These are phyloP conservation scores for Sebastes matsubarae DNA, from an alignment of 2,797 vertebrate genomes.

Conservation along the genomic window DNA sequence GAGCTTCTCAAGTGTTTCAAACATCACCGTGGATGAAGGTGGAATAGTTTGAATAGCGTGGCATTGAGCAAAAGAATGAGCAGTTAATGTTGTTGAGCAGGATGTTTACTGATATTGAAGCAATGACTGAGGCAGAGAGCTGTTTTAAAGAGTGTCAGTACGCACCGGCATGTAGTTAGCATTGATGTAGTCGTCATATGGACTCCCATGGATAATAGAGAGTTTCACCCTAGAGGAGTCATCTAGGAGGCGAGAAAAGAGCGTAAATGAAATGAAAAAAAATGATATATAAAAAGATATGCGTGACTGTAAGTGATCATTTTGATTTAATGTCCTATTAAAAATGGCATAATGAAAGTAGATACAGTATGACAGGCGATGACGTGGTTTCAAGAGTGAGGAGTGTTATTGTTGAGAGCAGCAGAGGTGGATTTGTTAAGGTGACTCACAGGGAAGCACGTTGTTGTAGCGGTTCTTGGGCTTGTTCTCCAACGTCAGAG, in stretches of 20 bases:
- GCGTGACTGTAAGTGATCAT: background rate
- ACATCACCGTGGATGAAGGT: background rate
- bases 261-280: constrained; percentile 29
- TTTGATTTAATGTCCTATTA: background rate
- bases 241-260: constrained; percentile 80
- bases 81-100: background rate
- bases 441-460: constrained; percentile 92
- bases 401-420: constrained; percentile 7
- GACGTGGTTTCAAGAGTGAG: background rate
- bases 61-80: constrained; percentile 7
- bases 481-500: constrained; percentile 88
- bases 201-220: constrained; percentile 81
- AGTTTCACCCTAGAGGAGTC: constrained; percentile 95
- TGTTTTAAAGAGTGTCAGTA: constrained; percentile 51
- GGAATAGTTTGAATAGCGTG: background rate
- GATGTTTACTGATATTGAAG: constrained; percentile 20
- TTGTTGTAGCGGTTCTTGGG: constrained; percentile 97
- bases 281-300: background rate
- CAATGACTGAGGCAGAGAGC: constrained; percentile 27
- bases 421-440: constrained; percentile 1
- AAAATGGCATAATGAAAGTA: background rate
- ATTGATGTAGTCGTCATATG: constrained; percentile 93
- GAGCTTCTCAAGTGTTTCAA: background rate
- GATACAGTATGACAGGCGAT: background rate
- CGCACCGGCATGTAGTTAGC: constrained; percentile 95